Base-by-base conservation (phyloP, 2,797 vertebrate genomes). In the Sylvia borin region DNA sequence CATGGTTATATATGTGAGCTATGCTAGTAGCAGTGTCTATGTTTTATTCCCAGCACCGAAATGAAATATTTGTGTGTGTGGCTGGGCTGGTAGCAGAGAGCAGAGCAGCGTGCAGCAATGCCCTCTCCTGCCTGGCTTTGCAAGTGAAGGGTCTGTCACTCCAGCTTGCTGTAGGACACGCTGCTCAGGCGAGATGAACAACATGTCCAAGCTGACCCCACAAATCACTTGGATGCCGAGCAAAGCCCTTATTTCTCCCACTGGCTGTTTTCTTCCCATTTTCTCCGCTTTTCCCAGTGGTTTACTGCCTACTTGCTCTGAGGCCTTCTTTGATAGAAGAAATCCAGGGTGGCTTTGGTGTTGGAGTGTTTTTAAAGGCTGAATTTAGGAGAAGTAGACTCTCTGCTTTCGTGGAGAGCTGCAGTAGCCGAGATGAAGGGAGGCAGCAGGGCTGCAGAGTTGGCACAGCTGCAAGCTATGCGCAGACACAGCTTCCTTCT, bases 31-130 rank as follows among this genome's bases (percentile, higher is more conserved):
- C 38, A 72, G 25, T 2, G 0, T 27, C 51, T 67, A 0, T 65
- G 18, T 78, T 84, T 58, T 51, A 10, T 54, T 50, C 38, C 68
- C n/a, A 34, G 13, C 36, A 34, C 16, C 16, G 62, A 67, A 87
- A 55, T 53, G 24, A 55, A 73, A 27, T 45, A 43, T 58, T 6
- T 42, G 51, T 24, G 9, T 19, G 3, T 2, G 5, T 22, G 64
- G 43, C 55, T 60, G 53, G 64, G 67, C 57, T 8, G 1, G 40
- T 50, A 70, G 73, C 68, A 64, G 61, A 34, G 26, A 82, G 32
- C 57, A 47, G 36, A 76, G 54, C n/a, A 47, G 53, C 0, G 0
- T 8, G 2, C 20, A 51, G 60, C 1, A 1, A 18, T 27, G 21
- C 5, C 32, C 4, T 74, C 9, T 60, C 57, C 82, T 42, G 54